Conservation (phyloP, 53 echinoderm and acorn worm species). For the Pentamera pediparva region DNA sequence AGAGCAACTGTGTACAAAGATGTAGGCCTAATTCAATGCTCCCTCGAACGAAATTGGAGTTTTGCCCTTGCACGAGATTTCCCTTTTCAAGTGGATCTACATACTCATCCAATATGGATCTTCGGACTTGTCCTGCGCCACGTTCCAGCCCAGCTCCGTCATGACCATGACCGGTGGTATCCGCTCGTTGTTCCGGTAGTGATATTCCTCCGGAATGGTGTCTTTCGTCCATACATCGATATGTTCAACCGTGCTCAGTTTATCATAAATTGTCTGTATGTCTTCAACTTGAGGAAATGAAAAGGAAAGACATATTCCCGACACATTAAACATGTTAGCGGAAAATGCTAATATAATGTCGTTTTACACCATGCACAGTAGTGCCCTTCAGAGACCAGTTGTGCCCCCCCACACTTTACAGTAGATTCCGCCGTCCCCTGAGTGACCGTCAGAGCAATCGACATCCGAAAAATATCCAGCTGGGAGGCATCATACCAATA, state of each 20-base stretch:
- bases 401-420: no score
- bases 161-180: slow-evolving; percentile 74
- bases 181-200: slow-evolving; percentile 66
- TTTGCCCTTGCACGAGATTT: no score
- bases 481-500: background rate
- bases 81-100: no score
- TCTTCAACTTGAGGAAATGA: slow-evolving; percentile 33
- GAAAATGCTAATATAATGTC: no score
- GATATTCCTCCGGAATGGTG: slow-evolving; percentile 55
- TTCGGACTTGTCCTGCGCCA: slow-evolving; percentile 29
- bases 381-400: no score
- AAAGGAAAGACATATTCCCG: background rate
- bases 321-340: background rate
- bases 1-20: no score
- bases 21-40: background rate
- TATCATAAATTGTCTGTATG: slow-evolving; percentile 14
- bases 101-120: slow-evolving; percentile 8
- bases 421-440: background rate
- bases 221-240: slow-evolving; percentile 62
- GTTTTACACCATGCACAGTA: no score
- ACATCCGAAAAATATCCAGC: background rate
- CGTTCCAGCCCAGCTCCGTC: slow-evolving; percentile 72
- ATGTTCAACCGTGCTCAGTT: slow-evolving; percentile 29
- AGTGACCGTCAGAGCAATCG: background rate
- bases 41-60: no score